phyloP scores from a whole-genome alignment of 2,113 vertebrate genomes.

The Herpetotheres cachinnans region DNA sequence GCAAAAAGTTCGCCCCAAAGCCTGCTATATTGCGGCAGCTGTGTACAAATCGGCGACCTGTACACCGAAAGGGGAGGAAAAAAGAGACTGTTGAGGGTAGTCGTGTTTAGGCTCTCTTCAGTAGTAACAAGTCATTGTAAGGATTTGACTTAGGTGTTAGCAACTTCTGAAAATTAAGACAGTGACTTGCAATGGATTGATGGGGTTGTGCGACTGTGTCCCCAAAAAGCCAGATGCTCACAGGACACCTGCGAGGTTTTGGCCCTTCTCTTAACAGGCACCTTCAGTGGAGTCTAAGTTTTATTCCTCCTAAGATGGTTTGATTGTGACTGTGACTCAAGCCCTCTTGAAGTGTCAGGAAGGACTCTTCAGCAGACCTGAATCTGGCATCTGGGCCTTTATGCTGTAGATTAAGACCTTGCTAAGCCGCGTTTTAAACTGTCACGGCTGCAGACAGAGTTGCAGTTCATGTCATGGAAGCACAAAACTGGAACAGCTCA shows the following conservation, averaged over 20 bases:
- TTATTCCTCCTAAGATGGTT: not conserved
- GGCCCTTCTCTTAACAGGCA: not conserved
- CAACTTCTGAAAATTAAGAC: not conserved
- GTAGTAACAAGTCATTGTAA: not conserved
- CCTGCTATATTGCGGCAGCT: rapidly evolving
- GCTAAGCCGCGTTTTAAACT: not conserved
- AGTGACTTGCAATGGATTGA: not conserved
- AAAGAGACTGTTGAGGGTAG: not conserved
- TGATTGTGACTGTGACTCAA: not conserved
- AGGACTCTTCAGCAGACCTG: not conserved
- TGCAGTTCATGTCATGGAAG: not conserved
- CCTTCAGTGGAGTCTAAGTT: not conserved
- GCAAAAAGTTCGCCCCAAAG: not conserved
- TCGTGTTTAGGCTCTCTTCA: not conserved
- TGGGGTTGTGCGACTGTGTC: not conserved
- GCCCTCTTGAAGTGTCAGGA: not conserved
- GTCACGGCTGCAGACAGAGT: not conserved
- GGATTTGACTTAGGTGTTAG: not conserved
- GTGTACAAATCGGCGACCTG: not conserved
- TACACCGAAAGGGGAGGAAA: not conserved
- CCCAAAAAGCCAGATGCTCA: not conserved
- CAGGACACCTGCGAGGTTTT: not conserved
- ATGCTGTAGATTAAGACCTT: not conserved
- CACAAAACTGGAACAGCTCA: not conserved
- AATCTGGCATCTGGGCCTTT: not conserved